Evolutionary conservation across 1,140 invertebrate genomes (phyloP).

Genomic region (Trachymyrmex cornetzi): DNA sequence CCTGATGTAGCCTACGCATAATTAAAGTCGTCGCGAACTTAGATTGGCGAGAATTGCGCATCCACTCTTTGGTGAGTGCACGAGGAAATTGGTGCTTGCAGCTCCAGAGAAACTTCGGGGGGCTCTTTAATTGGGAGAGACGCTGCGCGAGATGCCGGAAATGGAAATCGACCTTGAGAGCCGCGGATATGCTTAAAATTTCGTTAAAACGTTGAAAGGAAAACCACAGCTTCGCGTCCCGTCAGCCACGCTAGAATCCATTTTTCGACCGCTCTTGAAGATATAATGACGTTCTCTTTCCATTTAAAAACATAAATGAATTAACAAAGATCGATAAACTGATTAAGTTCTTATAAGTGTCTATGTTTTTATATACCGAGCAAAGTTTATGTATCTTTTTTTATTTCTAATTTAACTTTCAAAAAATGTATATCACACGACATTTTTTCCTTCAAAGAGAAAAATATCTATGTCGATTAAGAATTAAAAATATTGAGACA

Average conservation of each 20-base stretch:
- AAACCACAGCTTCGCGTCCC: neutral
- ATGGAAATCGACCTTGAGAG: constrained; percentile 60
- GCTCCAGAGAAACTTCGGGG: constrained; percentile 65
- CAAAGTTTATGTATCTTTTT: constrained; percentile 17
- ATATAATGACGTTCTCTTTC: constrained; percentile 16
- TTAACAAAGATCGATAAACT: constrained; percentile 37
- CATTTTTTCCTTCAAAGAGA: neutral
- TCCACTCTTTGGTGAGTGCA: constrained; percentile 36
- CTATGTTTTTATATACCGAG: neutral
- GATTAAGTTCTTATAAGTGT: neutral
- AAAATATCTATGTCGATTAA: constrained; percentile 1
- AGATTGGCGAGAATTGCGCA: constrained; percentile 77
- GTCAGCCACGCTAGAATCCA: constrained; percentile 12
- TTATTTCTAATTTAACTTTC: constrained; percentile 28
- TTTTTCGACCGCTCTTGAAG: constrained; percentile 41
- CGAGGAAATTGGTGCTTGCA: constrained; percentile 70
- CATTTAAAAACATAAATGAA: constrained; percentile 1
- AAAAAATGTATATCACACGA: neutral
- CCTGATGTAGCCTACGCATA: constrained; percentile 63
- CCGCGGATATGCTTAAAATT: constrained; percentile 53
- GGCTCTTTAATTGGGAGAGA: constrained; percentile 73
- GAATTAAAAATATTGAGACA: neutral
- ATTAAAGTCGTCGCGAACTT: constrained; percentile 79
- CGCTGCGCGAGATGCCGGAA: constrained; percentile 61
- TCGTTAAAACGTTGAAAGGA: constrained; percentile 58